Evolutionary conservation across 2,797 vertebrate genomes (phyloP).

Genomic region (Arctocebus calabarensis): DNA sequence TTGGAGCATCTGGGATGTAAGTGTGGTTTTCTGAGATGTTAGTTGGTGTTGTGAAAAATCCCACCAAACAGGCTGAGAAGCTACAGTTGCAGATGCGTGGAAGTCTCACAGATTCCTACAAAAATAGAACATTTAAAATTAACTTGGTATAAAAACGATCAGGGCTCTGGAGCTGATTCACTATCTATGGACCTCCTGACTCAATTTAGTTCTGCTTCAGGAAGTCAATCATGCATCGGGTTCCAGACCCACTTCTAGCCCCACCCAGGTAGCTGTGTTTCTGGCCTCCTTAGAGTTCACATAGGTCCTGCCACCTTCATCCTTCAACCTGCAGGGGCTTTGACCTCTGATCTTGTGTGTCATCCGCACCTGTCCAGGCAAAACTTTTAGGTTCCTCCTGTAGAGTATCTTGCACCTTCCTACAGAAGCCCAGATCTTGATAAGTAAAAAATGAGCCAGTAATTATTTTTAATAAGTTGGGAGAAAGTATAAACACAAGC

Average conservation of each 20-base stretch:
- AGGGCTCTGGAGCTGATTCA: slow-evolving; percentile 53
- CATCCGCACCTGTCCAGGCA: background rate
- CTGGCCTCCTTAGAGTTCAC: background rate
- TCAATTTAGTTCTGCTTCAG: slow-evolving; percentile 66
- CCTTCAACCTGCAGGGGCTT: background rate
- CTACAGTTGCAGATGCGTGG: background rate
- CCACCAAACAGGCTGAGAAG: slow-evolving; percentile 35
- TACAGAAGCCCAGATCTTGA: background rate
- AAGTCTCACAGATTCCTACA: slow-evolving; percentile 61
- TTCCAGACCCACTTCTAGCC: background rate
- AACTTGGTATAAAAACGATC: slow-evolving; percentile 76
- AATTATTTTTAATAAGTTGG: background rate
- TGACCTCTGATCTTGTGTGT: background rate
- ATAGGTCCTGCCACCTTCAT: background rate
- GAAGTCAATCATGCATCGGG: background rate
- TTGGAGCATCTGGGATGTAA: slow-evolving; percentile 54
- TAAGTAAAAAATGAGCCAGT: background rate
- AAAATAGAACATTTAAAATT: slow-evolving; percentile 77
- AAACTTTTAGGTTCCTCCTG: background rate
- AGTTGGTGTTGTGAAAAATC: slow-evolving; percentile 37
- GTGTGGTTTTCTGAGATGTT: slow-evolving; percentile 69
- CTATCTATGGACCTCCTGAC: slow-evolving; percentile 11
- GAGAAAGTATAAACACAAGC: background rate
- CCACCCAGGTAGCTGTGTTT: too few relatives aligned
- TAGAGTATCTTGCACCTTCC: background rate